Conservation (phyloP, 2,888 invertebrate species). For the Neria commutata region DNA sequence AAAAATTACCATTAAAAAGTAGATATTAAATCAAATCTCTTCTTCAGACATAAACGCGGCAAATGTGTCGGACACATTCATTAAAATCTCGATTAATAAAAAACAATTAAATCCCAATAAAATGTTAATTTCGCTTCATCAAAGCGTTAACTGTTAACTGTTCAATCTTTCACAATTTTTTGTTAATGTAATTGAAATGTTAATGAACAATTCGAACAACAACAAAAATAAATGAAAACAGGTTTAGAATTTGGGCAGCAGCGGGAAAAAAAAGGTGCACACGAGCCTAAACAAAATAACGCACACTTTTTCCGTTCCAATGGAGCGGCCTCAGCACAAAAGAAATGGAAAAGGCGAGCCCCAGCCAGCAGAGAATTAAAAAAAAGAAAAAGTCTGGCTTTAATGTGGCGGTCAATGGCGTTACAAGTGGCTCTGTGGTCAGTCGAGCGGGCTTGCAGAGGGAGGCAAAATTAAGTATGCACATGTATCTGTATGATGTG, state of each 20-base stretch:
- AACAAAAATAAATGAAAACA: neutral
- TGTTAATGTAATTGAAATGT: too few species aligned
- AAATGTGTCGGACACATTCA: too few species aligned
- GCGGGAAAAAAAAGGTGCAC: neutral
- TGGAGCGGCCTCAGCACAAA: neutral
- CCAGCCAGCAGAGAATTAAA: neutral
- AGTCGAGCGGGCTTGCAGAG: neutral
- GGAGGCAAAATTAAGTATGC: neutral
- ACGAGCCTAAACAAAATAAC: neutral
- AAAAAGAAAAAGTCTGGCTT: neutral
- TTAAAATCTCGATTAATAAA: too few species aligned
- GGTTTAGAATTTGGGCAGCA: neutral
- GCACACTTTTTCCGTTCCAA: neutral
- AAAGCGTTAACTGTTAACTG: neutral
- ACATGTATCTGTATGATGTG: too few species aligned
- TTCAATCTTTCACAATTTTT: too few species aligned
- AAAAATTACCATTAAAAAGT: too few species aligned
- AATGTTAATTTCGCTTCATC: neutral
- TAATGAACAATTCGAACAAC: too few species aligned
- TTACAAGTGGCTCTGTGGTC: neutral
- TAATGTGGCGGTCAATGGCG: too few species aligned
- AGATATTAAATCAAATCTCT: too few species aligned
- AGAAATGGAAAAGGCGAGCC: neutral
- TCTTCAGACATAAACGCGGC: too few species aligned
- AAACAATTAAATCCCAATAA: neutral